Base-by-base conservation (phyloP, 2,113 vertebrate genomes). In the Pelmatolapia mariae region DNA sequence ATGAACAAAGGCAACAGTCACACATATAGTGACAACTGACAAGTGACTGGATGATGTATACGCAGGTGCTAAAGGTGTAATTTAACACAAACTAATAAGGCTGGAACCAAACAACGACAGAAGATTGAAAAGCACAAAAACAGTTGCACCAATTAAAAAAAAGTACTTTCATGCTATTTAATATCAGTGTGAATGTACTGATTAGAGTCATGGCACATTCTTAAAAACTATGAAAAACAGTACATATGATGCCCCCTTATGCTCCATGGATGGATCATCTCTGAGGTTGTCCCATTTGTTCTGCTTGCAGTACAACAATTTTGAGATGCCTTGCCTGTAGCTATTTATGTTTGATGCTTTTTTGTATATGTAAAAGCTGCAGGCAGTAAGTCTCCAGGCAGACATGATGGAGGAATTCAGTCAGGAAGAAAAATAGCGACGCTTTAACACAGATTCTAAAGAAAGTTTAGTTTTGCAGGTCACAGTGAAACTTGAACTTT, bases 211-310 rank as follows among this genome's bases (percentile, higher is more conserved):
- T 10, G 54, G 1, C 24, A 4, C 45, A 4, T 26, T 83, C 43
- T 92, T 78, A 0, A 63, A 63, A 63, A 63, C 31, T 36, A 63
- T 36, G 61, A 66, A 12, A 61, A 66, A 38, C 18, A 13, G 33
- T 13, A 0, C 33, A 2, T 61, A 10, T 13, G 61, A 66, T 66
- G 33, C 1, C 11, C 31, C 80, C 54, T 90, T 89, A 88, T 87
- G 91, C 89, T 93, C 91, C 79, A 88, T 57, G 40, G 87, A 91
- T 94, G 90, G 90, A 82, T 80, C 93, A 92, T 83, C 71, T 89
- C 91, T 92, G 93, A 95, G 93, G 85, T 88, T 81, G 78, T 90
- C 76, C 91, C 91, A 93, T 96, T 95, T 92, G 83, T 95, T 96
- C 94, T 93, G 91, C 88, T 91, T 89, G 83, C 87, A 78, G 43